phyloP scores from a whole-genome alignment of 2,888 invertebrate genomes.

The Drosophila neonasuta region DNA sequence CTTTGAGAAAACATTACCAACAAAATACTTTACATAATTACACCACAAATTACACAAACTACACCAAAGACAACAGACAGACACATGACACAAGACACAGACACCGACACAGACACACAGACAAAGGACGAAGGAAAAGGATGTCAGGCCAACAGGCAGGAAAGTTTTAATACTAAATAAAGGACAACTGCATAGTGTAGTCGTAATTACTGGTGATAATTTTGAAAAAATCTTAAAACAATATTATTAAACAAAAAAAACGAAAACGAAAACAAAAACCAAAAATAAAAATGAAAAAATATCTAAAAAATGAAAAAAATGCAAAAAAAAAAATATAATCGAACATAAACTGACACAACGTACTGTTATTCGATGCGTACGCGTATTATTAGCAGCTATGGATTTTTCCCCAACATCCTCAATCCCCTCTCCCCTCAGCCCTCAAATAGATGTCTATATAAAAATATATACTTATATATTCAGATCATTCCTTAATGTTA shows the following conservation, averaged over 20 bases:
- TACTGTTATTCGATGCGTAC: constrained; percentile 39
- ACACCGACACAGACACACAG: constrained; percentile 38
- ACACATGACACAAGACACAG: constrained; percentile 9
- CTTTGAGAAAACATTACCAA: constrained; percentile 48
- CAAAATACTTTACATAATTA: constrained; percentile 66
- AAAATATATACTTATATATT: constrained; percentile 50
- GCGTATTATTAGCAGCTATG: constrained; percentile 60
- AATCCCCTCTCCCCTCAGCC: constrained; percentile 12
- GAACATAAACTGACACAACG: constrained; percentile 34
- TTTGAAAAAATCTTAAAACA: constrained; percentile 70
- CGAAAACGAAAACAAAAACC: constrained; percentile 36
- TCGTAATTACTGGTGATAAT: constrained; percentile 82
- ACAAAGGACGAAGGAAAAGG: constrained; percentile 44
- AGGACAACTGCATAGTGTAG: constrained; percentile 78
- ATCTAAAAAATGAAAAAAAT: constrained; percentile 33
- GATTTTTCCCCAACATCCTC: constrained; percentile 37
- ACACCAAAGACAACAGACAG: constrained; percentile 50
- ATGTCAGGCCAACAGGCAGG: constrained; percentile 36
- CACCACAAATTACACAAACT: constrained; percentile 74
- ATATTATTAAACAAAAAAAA: constrained; percentile 43
- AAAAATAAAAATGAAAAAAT: constrained; percentile 33
- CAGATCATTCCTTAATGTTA: constrained; percentile 57
- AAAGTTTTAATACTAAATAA: constrained; percentile 53
- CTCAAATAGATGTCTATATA: constrained; percentile 73
- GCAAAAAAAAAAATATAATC: constrained; percentile 31